Conservation (phyloP, 1,140 invertebrate species). For the Cephus cinctus region DNA sequence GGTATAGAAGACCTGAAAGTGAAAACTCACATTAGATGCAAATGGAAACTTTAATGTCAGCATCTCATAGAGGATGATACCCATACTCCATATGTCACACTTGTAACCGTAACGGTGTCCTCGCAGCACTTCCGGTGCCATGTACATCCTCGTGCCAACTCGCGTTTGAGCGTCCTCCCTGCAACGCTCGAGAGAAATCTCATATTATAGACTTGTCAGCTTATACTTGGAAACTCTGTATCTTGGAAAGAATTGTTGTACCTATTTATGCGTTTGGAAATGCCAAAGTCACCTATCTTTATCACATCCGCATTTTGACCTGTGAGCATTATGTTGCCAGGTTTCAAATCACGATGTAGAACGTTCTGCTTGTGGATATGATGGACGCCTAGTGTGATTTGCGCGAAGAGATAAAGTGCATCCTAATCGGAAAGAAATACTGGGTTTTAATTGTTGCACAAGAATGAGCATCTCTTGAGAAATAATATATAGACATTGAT, state of each 20-base stretch:
- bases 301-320: slow-evolving; percentile 61
- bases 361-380: slow-evolving; percentile 72
- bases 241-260: slow-evolving; percentile 17
- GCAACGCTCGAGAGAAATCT: too few relatives aligned
- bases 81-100: slow-evolving; percentile 84
- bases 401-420: slow-evolving; percentile 56
- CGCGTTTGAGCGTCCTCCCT: too few relatives aligned
- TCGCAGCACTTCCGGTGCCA: slow-evolving; percentile 82
- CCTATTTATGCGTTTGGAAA: too few relatives aligned
- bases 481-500: not conserved
- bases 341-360: slow-evolving; percentile 75
- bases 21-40: slow-evolving; percentile 61
- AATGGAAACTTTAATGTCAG: slow-evolving; percentile 64
- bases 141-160: slow-evolving; percentile 83
- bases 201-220: too few relatives aligned
- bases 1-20: too few relatives aligned
- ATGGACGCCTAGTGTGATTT: slow-evolving; percentile 71
- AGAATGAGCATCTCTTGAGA: slow-evolving; percentile 1
- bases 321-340: slow-evolving; percentile 74
- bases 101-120: slow-evolving; percentile 72
- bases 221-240: too few relatives aligned
- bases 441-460: too few relatives aligned
- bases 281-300: slow-evolving; percentile 80
- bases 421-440: too few relatives aligned
- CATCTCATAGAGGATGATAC: slow-evolving; percentile 81